Base-by-base conservation (phyloP, 1,140 invertebrate species). In the Lerema accius region DNA sequence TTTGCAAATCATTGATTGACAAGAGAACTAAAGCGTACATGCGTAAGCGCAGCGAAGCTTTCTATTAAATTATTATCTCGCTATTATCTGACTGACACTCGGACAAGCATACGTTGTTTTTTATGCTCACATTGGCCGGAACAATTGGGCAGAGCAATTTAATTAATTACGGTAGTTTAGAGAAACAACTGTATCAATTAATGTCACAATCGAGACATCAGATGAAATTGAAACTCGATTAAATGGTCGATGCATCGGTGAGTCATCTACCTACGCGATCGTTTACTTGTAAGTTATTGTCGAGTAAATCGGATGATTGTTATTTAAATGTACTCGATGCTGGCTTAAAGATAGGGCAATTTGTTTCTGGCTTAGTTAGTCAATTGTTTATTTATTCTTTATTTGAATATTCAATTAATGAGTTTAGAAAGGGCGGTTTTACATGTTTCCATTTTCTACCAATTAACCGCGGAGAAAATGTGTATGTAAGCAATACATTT, bases 121-220 rank as follows among this genome's bases (percentile, higher is more conserved):
- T 80, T 73, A 70, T 35, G 14, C 39, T 55, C 56, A 39, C 42
- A 58, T 65, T 62, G 62, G 40, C 71, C 32, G 17, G 48, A 19
- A 15, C 39, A 56, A n/a, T 51, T 40, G 63, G 45, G 50, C 50
- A 11, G 56, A 56, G 60, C 64, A 69, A 75, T 76, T 71, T 73
- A 75, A 80, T 78, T 77, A 80, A 82, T 82, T 79, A 76, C 65
- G 65, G 45, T 37, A 45, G 48, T 73, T 79, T 73, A 73, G 64
- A 60, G 60, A 76, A 75, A 76, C 71, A 72, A 72, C 63, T 59
- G 49, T 72, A 79, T 80, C 78, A 73, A 82, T 86, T 82, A 82
- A 63, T 78, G 78, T 76, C 70, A 74, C 67, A 60, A 71, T 71
- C 67, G 60, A 62, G 53, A 70, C 37, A 65, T 74, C 63, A 67